Conservation (phyloP, 2,888 invertebrate species). For the Melanophora roralis region DNA sequence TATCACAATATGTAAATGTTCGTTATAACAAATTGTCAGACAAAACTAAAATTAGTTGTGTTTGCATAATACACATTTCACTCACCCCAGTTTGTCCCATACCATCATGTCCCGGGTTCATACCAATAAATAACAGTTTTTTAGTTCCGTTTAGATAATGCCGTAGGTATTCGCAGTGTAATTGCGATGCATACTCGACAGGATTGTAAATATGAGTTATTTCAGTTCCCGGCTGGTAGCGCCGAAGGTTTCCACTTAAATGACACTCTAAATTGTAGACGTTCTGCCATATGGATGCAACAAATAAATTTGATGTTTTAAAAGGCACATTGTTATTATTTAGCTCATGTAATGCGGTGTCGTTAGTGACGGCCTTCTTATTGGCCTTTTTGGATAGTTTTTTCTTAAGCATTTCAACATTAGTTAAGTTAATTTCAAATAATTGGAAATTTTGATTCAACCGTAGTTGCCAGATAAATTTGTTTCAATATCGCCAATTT, state of each 20-base stretch:
- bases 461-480: no score
- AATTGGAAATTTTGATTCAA: no score
- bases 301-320: slow-evolving; percentile 62
- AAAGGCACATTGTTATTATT: background rate
- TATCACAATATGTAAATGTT: no score
- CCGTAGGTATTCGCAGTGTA: slow-evolving; percentile 86
- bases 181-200: slow-evolving; percentile 87
- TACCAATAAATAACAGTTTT: slow-evolving; percentile 89
- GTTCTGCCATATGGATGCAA: slow-evolving; percentile 68
- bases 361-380: background rate
- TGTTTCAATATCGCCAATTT: no score
- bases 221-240: slow-evolving; percentile 28
- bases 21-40: no score
- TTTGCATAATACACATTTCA: slow-evolving; percentile 73
- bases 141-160: slow-evolving; percentile 84
- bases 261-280: slow-evolving; percentile 71
- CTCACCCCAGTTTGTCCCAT: slow-evolving; percentile 94
- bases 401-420: slow-evolving; percentile 44
- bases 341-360: background rate
- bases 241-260: slow-evolving; percentile 66
- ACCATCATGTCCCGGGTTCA: slow-evolving; percentile 98
- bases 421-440: no score
- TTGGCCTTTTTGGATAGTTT: slow-evolving; percentile 24
- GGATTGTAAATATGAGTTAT: slow-evolving; percentile 86
- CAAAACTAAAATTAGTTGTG: background rate